Conservation (phyloP, 2,797 vertebrate genomes). For the Sebastes jordani region DNA sequence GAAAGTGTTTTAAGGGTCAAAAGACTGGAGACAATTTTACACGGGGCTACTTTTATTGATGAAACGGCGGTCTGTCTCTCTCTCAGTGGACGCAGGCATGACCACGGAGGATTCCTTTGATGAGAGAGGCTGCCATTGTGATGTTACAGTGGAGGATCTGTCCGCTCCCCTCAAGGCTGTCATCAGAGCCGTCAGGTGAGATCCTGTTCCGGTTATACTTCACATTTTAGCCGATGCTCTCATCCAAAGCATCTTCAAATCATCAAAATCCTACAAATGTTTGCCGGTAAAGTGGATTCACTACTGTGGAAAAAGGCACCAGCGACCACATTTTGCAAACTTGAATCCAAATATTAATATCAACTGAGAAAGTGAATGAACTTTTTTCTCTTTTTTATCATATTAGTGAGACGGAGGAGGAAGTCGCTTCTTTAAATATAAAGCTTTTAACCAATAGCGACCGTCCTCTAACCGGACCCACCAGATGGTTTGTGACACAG, state of each 20-base stretch:
- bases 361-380: not conserved
- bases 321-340: not conserved
- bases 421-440: not conserved
- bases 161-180: slow-evolving; percentile 93
- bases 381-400: not conserved
- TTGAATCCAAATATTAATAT: not conserved
- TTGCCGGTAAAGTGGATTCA: not conserved
- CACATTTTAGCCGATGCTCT: not conserved
- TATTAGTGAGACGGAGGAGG: not conserved
- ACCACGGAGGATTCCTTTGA: slow-evolving; percentile 91
- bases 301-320: not conserved
- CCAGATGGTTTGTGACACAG: too few species aligned
- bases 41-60: slow-evolving; percentile 24
- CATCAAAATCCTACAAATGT: not conserved
- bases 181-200: slow-evolving; percentile 96
- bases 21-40: slow-evolving; percentile 42
- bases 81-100: slow-evolving; percentile 89
- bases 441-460: not conserved
- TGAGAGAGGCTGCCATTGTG: slow-evolving; percentile 95
- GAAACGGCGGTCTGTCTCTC: slow-evolving; percentile 34
- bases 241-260: not conserved
- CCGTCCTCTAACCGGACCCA: not conserved
- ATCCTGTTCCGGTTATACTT: not conserved
- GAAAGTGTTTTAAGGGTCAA: slow-evolving; percentile 39
- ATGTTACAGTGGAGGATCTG: slow-evolving; percentile 94